These are phyloP conservation scores for Neodontobutis hainanensis DNA, from an alignment of 2,113 vertebrate species.

Conservation along the genomic window DNA sequence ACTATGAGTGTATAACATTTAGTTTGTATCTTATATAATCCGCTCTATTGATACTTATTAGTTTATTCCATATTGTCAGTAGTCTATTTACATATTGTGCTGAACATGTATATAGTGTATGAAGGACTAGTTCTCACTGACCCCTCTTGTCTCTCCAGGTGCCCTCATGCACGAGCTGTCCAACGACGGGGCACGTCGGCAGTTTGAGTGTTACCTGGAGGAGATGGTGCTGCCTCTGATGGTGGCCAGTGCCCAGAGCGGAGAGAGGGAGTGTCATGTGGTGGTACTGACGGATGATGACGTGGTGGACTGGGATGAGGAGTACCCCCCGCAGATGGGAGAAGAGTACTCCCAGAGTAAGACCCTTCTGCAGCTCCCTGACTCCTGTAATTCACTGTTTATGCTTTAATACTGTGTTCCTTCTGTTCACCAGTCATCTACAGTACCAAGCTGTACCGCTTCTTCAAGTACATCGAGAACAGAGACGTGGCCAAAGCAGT, in stretches of 20 bases:
- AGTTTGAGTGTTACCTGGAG: constrained; percentile 94
- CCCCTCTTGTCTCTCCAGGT: constrained; percentile 72
- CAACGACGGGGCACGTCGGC: constrained; percentile 91
- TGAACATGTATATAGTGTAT: no score
- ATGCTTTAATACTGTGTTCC: background rate
- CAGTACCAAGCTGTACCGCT: constrained; percentile 97
- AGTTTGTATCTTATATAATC: no score
- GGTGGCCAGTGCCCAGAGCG: constrained; percentile 92
- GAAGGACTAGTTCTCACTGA: background rate
- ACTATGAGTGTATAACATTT: no score
- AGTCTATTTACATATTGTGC: no score
- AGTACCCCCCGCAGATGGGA: constrained; percentile 94
- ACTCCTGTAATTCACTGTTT: background rate
- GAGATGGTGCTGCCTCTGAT: constrained; percentile 94
- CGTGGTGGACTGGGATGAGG: constrained; percentile 96
- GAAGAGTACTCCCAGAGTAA: constrained; percentile 89
- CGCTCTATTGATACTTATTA: no score
- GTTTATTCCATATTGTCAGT: no score
- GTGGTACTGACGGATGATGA: constrained; percentile 94
- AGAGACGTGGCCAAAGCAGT: constrained; percentile 96
- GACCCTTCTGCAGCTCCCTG: background rate
- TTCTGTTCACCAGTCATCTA: constrained; percentile 87
- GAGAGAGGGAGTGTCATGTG: constrained; percentile 93
- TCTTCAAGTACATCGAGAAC: constrained; percentile 99
- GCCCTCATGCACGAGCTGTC: constrained; percentile 94